Evolutionary conservation across 2,888 invertebrate genomes (phyloP), one percentile per base, ranked within the genome.

Genomic region (Trichopria drosophilae): DNA sequence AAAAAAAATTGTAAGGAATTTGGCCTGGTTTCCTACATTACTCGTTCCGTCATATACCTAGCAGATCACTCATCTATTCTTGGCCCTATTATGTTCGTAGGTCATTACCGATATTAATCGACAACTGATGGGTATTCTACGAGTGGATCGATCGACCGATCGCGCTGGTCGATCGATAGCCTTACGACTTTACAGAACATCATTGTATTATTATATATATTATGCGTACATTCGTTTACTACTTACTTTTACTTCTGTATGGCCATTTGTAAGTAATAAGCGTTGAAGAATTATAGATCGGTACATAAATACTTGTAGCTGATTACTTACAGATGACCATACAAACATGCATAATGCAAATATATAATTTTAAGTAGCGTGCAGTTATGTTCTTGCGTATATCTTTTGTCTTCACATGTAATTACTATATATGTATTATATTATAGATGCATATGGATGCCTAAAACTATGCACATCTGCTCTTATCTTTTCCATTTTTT

Each of bases 31-130:
- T n/a, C n/a, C n/a, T n/a, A n/a, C n/a, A n/a, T n/a, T n/a, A n/a
- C n/a, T n/a, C n/a, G n/a, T n/a, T n/a, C n/a, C n/a, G n/a, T n/a
- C n/a, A n/a, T n/a, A n/a, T n/a, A n/a, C n/a, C n/a, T n/a, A n/a
- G n/a, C n/a, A n/a, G n/a, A n/a, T n/a, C n/a, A n/a, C n/a, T n/a
- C n/a, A n/a, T n/a, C n/a, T n/a, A n/a, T n/a, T n/a, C n/a, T n/a
- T n/a, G n/a, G n/a, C n/a, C n/a, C n/a, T n/a, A n/a, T n/a, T n/a
- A 63, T 58, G 65, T 61, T 64, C 65, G 63, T 68, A 68, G 71
- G 66, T 65, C 63, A 57, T 65, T 58, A 66, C 60, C 57, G 61
- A 58, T 51, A 64, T 63, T n/a, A 61, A 62, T 65, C 64, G 57
- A 58, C 64, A 34, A 29, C 19, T 40, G 44, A 48, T 65, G 67